Base-by-base conservation (phyloP, 2,888 invertebrate species). In the Macrophya alboannulata region DNA sequence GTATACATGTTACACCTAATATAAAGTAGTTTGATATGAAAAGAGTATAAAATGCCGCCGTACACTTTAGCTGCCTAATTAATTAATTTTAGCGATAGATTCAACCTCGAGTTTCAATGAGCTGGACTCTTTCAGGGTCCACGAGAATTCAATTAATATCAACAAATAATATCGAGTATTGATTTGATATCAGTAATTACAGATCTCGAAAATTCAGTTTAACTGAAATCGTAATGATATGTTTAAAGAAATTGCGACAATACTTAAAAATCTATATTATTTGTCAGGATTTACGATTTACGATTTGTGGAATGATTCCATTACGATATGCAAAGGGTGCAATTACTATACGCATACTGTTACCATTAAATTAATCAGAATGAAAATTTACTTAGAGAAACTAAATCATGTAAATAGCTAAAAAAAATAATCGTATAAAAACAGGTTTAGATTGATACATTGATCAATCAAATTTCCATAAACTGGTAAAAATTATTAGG, bases 401-500 rank as follows among this genome's bases (percentile, higher is more conserved):
- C 68, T 83, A 48, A 37, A 55, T 86, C 45, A 25, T 88, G 87
- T 86, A 89, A 89, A 88, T 87, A 88, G 86, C 87, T 89, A 89
- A 85, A 90, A 90, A 89, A 86, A 86, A 86, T 87, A 86, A 86
- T 87, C 83, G 87, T 87, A 86, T 86, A 87, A 82, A 68, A 85
- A 71, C 71, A 71, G 68, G 6, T 55, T 81, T 31, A 72, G 68
- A 85, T 43, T 40, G 59, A 85, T 31, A 25, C 45, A 40, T 62
- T 45, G 21, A 82, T 86, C 68, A 85, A 81, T 87, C 86, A 84
- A 88, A 86, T 86, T 82, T 86, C 86, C 87, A 87, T 74, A 88
- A 87, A 84, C 86, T 88, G 85, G 87, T 86, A 79, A 90, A 86
- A 85, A 89, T 87, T 86, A 87, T 86, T 79, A 90, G 85, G 87